Conservation (phyloP, 2,888 invertebrate species). For the Monopis laevigella region DNA sequence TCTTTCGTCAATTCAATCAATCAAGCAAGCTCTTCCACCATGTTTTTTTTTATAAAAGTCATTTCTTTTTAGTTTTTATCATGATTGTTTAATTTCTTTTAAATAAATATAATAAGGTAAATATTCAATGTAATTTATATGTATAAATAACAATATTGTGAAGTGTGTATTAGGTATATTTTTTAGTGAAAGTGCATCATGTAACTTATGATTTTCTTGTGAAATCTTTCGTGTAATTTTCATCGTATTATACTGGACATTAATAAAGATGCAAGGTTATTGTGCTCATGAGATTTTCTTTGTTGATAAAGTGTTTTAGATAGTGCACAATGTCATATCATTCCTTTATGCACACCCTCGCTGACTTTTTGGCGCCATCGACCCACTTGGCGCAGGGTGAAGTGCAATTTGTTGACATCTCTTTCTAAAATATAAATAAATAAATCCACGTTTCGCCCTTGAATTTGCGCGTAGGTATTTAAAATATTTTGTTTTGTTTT, state of each 20-base stretch:
- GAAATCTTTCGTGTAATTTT: slow-evolving; percentile 47
- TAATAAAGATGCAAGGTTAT: slow-evolving; percentile 29
- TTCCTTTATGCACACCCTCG: slow-evolving; percentile 16
- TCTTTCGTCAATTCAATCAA: too few relatives aligned
- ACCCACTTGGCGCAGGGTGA: slow-evolving; percentile 50
- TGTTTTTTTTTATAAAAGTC: slow-evolving; percentile 82
- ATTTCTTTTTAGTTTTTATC: slow-evolving; percentile 53
- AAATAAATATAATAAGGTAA: slow-evolving; percentile 50
- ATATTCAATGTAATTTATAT: neutral
- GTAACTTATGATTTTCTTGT: slow-evolving; percentile 61
- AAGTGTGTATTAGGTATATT: neutral
- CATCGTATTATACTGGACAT: slow-evolving; percentile 35
- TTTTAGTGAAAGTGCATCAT: slow-evolving; percentile 65
- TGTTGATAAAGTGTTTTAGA: slow-evolving; percentile 23
- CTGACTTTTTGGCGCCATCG: slow-evolving; percentile 67
- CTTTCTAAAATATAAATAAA: too few relatives aligned
- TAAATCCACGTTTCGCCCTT: too few relatives aligned
- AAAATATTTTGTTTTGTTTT: slow-evolving; percentile 32
- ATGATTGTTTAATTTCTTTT: slow-evolving; percentile 58
- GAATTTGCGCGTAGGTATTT: slow-evolving; percentile 12
- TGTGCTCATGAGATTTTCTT: slow-evolving; percentile 25
- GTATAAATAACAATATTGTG: too few relatives aligned
- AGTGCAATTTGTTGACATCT: slow-evolving; percentile 4
- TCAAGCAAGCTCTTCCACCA: too few relatives aligned
- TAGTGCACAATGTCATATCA: slow-evolving; percentile 1